A percentile compares a stretch with the other conserved stretches of the same genome.
These are phyloP conservation scores for Dipodomys merriami DNA, from an alignment of 2,113 vertebrate species.

Conservation along the genomic window DNA sequence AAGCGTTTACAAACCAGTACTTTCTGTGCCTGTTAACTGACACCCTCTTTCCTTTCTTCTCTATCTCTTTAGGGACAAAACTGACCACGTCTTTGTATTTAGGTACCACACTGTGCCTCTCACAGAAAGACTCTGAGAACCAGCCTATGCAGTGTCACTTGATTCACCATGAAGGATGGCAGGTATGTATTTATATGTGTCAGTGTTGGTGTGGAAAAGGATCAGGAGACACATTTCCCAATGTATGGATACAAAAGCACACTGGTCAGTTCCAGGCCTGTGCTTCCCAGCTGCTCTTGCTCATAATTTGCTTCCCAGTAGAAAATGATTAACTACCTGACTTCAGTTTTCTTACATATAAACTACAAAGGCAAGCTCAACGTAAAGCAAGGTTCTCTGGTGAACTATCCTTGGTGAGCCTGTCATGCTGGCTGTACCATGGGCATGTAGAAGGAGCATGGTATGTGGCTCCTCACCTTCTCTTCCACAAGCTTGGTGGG, in stretches of 20 bases:
- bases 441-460: background rate
- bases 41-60: background rate
- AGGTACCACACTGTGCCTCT: background rate
- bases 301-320: background rate
- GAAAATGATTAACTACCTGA: background rate
- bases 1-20: background rate
- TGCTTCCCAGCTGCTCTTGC: background rate
- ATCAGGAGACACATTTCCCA: background rate
- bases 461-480: background rate
- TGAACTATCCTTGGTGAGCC: background rate
- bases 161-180: background rate
- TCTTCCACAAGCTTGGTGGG: background rate
- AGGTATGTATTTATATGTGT: background rate
- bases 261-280: background rate
- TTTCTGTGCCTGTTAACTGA: background rate
- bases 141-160: background rate
- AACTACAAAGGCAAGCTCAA: background rate
- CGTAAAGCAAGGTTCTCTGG: background rate
- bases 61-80: background rate
- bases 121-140: background rate
- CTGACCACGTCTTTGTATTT: background rate
- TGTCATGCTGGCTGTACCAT: background rate
- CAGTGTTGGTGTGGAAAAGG: background rate
- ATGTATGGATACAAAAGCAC: background rate
- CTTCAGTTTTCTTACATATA: slow-evolving; percentile 4